Conservation (phyloP, 2,888 invertebrate genomes). For the Sclerodermus sp. region DNA sequence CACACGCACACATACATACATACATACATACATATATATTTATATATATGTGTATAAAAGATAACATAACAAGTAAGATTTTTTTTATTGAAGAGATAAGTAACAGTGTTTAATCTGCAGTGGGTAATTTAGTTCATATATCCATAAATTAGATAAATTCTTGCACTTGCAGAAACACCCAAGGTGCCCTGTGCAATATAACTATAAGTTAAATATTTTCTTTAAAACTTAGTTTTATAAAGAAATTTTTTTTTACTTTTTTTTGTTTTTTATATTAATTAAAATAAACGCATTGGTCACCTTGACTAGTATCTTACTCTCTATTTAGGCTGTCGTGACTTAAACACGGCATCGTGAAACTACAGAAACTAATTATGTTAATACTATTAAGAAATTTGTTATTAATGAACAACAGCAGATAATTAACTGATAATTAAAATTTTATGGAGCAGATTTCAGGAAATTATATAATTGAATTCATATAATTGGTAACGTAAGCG, state of each 20-base stretch:
- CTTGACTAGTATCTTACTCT: slow-evolving; percentile 13
- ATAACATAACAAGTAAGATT: too few relatives aligned
- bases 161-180: slow-evolving; percentile 28
- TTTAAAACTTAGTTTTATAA: background rate
- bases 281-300: slow-evolving; percentile 21
- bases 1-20: too few relatives aligned
- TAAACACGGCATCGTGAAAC: slow-evolving; percentile 30
- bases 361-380: slow-evolving; percentile 15
- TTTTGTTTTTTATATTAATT: background rate
- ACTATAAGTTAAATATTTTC: background rate
- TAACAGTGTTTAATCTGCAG: slow-evolving; percentile 42
- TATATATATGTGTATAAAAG: too few relatives aligned
- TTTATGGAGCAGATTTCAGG: slow-evolving; percentile 46
- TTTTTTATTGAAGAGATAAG: slow-evolving; percentile 7
- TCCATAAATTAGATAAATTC: slow-evolving; percentile 21
- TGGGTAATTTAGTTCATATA: slow-evolving; percentile 32
- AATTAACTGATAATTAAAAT: slow-evolving; percentile 20
- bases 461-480: slow-evolving; percentile 35
- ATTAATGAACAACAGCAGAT: slow-evolving; percentile 15
- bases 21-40: too few relatives aligned
- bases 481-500: slow-evolving; percentile 37
- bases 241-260: background rate
- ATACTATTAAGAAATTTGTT: slow-evolving; percentile 36
- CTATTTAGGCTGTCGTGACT: slow-evolving; percentile 36
- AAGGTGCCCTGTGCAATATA: slow-evolving; percentile 24